Conservation (phyloP, 2,888 invertebrate species). For the Melinaea menophilus region DNA sequence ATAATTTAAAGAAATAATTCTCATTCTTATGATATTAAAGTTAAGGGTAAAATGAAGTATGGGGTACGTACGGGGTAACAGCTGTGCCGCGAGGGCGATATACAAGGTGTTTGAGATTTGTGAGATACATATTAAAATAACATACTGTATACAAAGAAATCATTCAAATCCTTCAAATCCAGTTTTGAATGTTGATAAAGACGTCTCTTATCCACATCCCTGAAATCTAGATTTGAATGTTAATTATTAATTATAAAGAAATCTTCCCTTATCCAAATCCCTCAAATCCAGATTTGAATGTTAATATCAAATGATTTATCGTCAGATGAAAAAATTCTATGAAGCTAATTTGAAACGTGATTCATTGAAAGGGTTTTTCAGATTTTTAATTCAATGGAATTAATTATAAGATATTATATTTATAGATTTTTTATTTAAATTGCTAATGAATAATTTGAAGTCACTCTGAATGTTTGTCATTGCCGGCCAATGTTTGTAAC, state of each 20-base stretch:
- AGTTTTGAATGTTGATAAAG: no score
- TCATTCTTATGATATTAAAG: constrained; percentile 28
- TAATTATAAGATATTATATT: not conserved
- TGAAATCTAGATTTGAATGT: constrained; percentile 64
- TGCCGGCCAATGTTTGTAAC: not conserved
- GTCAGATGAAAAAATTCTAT: constrained; percentile 42
- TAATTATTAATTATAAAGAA: no score
- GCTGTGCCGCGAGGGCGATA: no score
- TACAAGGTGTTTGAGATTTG: no score
- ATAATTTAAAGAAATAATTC: no score
- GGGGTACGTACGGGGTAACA: no score
- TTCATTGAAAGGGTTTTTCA: constrained; percentile 59
- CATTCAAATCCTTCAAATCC: no score
- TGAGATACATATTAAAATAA: no score
- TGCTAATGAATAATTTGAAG: no score
- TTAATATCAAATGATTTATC: constrained; percentile 65
- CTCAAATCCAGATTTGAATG: not conserved
- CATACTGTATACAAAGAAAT: no score
- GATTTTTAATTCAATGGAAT: constrained; percentile 2
- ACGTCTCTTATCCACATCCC: constrained; percentile 29
- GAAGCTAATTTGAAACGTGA: constrained; percentile 62
- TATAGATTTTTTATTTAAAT: not conserved
- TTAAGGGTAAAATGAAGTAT: no score
- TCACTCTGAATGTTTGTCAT: not conserved
- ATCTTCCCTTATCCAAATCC: not conserved